Percentiles rank a stretch among this genome's conserved stretches.
These are phyloP conservation scores for Biston stratarius DNA, from an alignment of 2,888 invertebrate genomes.

Conservation along the genomic window DNA sequence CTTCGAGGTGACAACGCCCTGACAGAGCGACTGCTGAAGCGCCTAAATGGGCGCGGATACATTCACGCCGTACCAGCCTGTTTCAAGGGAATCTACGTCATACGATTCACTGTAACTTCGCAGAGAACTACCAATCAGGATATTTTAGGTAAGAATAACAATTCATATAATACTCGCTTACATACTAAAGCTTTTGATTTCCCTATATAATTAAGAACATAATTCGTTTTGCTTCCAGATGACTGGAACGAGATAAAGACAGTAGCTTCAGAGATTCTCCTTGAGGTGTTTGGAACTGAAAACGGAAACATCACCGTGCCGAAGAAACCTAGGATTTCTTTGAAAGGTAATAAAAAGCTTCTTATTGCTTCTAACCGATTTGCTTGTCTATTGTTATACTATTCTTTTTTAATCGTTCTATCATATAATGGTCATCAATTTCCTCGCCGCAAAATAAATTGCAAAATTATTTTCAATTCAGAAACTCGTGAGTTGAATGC, in stretches of 20 bases:
- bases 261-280: slow-evolving; percentile 90
- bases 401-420: too few relatives aligned
- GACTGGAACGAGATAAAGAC: slow-evolving; percentile 95
- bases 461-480: slow-evolving; percentile 55
- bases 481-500: slow-evolving; percentile 94
- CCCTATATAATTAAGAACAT: not conserved
- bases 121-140: slow-evolving; percentile 93
- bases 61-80: slow-evolving; percentile 98
- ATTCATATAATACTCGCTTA: too few relatives aligned
- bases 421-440: not conserved
- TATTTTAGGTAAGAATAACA: slow-evolving; percentile 79
- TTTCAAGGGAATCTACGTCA: slow-evolving; percentile 95
- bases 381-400: too few relatives aligned
- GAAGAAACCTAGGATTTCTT: slow-evolving; percentile 88
- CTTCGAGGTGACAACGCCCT: slow-evolving; percentile 94
- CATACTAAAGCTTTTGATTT: too few relatives aligned
- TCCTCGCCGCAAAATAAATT: not conserved
- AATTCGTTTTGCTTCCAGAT: slow-evolving; percentile 64
- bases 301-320: slow-evolving; percentile 86
- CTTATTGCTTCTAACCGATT: not conserved
- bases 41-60: slow-evolving; percentile 94
- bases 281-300: slow-evolving; percentile 83
- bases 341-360: slow-evolving; percentile 88
- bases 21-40: slow-evolving; percentile 95
- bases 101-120: slow-evolving; percentile 97